These are phyloP conservation scores for Coptotermes formosanus DNA, from an alignment of 1,140 invertebrate genomes.

Conservation along the genomic window DNA sequence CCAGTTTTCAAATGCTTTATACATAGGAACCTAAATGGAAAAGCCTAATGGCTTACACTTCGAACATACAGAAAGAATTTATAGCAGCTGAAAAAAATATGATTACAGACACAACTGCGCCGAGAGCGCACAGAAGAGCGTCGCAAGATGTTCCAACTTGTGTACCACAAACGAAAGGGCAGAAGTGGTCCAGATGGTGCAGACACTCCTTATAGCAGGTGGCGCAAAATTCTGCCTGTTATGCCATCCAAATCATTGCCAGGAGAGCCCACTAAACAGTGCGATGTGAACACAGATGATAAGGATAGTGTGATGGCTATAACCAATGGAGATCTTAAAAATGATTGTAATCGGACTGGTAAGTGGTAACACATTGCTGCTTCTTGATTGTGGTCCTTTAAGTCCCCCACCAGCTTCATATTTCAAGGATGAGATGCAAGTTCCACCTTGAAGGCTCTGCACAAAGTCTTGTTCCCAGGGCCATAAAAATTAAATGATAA, in stretches of 20 bases:
- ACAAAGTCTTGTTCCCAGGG: too few species aligned
- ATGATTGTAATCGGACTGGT: constrained; percentile 32
- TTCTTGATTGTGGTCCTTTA: too few species aligned
- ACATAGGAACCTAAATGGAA: too few species aligned
- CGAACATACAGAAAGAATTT: too few species aligned
- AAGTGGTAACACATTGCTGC: background rate
- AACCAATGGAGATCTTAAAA: constrained; percentile 51
- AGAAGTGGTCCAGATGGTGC: constrained; percentile 52
- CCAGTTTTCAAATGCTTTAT: too few species aligned
- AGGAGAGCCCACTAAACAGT: constrained; percentile 20
- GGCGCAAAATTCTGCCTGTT: constrained; percentile 67
- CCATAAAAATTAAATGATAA: too few species aligned
- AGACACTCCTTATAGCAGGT: constrained; percentile 62
- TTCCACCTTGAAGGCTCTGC: too few species aligned
- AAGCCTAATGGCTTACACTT: too few species aligned
- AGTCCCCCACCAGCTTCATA: too few species aligned
- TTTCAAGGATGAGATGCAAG: too few species aligned
- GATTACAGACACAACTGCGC: constrained; percentile 70
- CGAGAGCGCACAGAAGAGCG: constrained; percentile 89
- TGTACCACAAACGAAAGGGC: constrained; percentile 60
- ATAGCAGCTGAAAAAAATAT: background rate
- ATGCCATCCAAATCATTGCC: constrained; percentile 39
- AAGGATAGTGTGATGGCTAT: constrained; percentile 39
- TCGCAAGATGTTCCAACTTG: constrained; percentile 88
- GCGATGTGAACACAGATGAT: background rate